phyloP scores from a whole-genome alignment of 2,113 vertebrate species.

The Mionectes macconnelli region DNA sequence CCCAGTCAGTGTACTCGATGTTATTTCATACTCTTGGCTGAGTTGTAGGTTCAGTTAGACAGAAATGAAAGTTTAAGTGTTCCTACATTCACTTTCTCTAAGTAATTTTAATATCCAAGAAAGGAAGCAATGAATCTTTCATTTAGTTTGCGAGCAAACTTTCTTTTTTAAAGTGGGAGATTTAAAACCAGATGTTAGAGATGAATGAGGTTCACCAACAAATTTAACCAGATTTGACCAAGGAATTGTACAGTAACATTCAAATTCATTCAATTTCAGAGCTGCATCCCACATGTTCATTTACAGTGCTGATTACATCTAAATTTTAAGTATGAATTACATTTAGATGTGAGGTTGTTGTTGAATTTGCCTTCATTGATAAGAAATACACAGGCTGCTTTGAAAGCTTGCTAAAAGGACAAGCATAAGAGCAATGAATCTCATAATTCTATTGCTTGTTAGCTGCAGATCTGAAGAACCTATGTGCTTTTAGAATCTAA shows the following conservation, averaged over 20 bases:
- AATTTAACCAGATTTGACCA: background rate
- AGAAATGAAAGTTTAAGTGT: background rate
- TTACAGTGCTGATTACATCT: background rate
- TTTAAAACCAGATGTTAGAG: background rate
- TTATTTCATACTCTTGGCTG: background rate
- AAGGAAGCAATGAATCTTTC: background rate
- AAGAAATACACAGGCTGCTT: background rate
- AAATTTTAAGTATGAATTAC: background rate
- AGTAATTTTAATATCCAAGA: background rate
- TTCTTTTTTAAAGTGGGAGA: background rate
- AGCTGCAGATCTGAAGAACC: background rate
- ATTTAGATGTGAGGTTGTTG: background rate
- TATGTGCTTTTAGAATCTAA: background rate
- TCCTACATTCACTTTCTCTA: background rate
- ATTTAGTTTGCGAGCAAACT: background rate
- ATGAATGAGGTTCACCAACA: background rate
- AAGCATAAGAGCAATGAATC: background rate
- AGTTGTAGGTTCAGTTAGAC: background rate
- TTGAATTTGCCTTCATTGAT: background rate
- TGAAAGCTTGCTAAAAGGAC: background rate
- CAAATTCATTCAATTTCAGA: background rate
- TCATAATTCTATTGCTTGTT: background rate
- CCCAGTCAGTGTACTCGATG: background rate
- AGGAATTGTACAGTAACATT: background rate
- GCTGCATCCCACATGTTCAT: background rate